Evolutionary conservation across 2,797 vertebrate species (phyloP).

Genomic region (Crocidura indochinensis): DNA sequence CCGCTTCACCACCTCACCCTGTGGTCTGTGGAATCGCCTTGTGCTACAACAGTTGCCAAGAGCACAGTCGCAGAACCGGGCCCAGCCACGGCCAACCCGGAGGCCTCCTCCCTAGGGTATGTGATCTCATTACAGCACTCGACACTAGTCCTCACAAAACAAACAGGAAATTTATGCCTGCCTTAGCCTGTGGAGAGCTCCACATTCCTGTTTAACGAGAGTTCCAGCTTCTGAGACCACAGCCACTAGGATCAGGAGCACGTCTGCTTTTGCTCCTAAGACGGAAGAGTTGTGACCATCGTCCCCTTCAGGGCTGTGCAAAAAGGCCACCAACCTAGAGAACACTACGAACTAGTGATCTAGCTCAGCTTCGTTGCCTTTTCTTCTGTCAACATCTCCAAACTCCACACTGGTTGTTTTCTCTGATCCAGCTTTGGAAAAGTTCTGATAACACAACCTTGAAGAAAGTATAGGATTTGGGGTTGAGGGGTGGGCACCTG

Average conservation of each 20-base stretch:
- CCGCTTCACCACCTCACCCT: constrained; percentile 12
- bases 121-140: constrained; percentile 83
- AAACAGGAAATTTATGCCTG: constrained; percentile 82
- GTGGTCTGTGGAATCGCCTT: background rate
- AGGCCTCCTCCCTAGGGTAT: constrained; percentile 71
- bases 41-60: constrained; percentile 37
- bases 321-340: background rate
- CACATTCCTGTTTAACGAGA: constrained; percentile 71
- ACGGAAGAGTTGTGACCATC: background rate
- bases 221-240: constrained; percentile 74
- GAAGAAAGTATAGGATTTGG: background rate
- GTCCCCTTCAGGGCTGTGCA: constrained; percentile 33
- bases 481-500: constrained; percentile 59
- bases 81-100: constrained; percentile 41
- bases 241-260: constrained; percentile 47
- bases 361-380: background rate
- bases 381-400: constrained; percentile 74
- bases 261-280: constrained; percentile 56
- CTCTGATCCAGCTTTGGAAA: constrained; percentile 70
- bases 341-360: background rate
- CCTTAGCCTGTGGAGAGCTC: constrained; percentile 66
- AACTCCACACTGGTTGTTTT: constrained; percentile 54
- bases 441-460: constrained; percentile 19
- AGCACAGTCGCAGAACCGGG: constrained; percentile 36
- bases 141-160: constrained; percentile 78